Evolutionary conservation across 2,797 vertebrate species (phyloP).

Genomic region (Telmatherina bonti): DNA sequence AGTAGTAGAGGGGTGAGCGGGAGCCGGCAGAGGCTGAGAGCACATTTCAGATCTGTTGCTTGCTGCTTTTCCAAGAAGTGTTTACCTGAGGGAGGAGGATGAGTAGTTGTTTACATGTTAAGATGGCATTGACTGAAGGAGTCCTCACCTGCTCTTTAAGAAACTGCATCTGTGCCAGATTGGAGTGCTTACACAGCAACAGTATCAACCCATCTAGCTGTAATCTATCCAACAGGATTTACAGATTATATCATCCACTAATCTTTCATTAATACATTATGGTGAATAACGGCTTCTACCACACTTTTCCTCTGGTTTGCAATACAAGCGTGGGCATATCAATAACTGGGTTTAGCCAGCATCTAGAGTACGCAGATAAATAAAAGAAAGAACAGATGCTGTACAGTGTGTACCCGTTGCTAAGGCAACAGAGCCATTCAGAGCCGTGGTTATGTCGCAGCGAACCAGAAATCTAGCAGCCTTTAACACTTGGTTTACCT

Average conservation of each 20-base stretch:
- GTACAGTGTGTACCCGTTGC: conserved; percentile 80
- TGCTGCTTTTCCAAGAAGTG: conserved; percentile 55
- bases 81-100: conserved; percentile 2
- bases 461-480: conserved; percentile 56
- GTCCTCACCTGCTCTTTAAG: conserved; percentile 11
- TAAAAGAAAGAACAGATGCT: conserved; percentile 69
- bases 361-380: conserved; percentile 73
- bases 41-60: conserved; percentile 54
- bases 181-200: background rate
- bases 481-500: conserved; percentile 35
- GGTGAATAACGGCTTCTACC: conserved; percentile 10
- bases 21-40: conserved; percentile 40
- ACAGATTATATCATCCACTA: conserved; percentile 22
- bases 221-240: conserved; percentile 33
- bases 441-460: conserved; percentile 73
- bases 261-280: conserved; percentile 42
- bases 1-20: conserved; percentile 31
- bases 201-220: conserved; percentile 8
- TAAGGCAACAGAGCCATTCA: conserved; percentile 68
- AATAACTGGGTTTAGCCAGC: conserved; percentile 60
- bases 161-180: conserved; percentile 29
- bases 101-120: conserved; percentile 39
- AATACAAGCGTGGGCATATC: conserved; percentile 59
- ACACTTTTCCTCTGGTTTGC: conserved; percentile 9
- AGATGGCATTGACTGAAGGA: conserved; percentile 34